A percentile compares a stretch with the other conserved stretches of the same genome.
These are phyloP conservation scores for Acanthisitta chloris DNA, from an alignment of 2,113 vertebrate genomes.

Conservation along the genomic window DNA sequence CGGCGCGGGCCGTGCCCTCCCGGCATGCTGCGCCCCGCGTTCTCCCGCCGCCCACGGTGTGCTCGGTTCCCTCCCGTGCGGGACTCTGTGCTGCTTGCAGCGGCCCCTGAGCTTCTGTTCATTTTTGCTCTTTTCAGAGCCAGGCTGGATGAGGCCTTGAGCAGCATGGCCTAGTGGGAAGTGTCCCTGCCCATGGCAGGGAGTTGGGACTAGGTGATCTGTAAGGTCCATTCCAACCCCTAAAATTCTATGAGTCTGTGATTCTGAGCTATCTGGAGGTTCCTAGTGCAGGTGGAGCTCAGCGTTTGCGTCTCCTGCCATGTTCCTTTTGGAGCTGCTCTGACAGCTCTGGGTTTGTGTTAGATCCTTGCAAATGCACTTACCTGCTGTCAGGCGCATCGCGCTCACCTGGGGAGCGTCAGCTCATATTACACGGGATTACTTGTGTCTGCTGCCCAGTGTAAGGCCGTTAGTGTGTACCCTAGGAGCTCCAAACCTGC, in stretches of 20 bases:
- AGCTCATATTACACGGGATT: rapidly evolving
- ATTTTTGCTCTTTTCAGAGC: no score
- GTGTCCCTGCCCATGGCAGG: no score
- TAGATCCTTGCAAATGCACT: rapidly evolving
- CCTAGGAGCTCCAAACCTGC: no score
- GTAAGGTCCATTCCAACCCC: no score
- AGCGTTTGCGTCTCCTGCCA: rapidly evolving
- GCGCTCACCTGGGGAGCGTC: rapidly evolving
- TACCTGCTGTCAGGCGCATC: neutral
- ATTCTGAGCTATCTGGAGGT: no score
- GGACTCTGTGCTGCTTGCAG: rapidly evolving
- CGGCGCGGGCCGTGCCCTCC: neutral
- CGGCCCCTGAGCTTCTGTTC: rapidly evolving
- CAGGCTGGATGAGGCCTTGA: no score
- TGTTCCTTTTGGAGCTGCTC: rapidly evolving
- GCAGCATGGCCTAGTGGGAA: no score
- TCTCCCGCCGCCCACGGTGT: rapidly evolving
- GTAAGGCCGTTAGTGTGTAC: rapidly evolving
- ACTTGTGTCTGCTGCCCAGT: rapidly evolving
- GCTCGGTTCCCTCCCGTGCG: rapidly evolving
- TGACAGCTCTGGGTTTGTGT: rapidly evolving
- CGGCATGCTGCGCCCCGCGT: neutral
- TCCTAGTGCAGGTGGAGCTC: rapidly evolving
- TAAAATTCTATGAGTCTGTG: no score
- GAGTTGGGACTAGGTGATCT: no score